phyloP scores from a whole-genome alignment of 2,888 invertebrate species.

The Rosalia funebris region DNA sequence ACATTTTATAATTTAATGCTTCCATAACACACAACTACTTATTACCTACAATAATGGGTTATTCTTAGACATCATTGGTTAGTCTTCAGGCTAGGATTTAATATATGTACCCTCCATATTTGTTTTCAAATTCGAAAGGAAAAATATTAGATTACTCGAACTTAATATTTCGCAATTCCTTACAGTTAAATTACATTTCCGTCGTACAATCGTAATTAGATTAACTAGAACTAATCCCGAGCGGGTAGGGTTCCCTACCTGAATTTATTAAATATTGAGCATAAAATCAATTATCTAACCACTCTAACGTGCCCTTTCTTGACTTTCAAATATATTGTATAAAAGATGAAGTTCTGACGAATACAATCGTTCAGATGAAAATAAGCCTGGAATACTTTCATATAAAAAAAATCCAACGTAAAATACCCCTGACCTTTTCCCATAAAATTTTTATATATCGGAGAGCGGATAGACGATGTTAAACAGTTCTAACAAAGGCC shows the following conservation, averaged over 20 bases:
- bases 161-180: neutral
- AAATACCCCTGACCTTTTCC: slow-evolving; percentile 31
- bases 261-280: slow-evolving; percentile 2
- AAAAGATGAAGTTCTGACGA: neutral
- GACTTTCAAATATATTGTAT: slow-evolving; percentile 1
- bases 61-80: no score
- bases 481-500: slow-evolving; percentile 38
- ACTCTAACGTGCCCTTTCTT: neutral
- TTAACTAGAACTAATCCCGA: neutral
- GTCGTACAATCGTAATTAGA: neutral
- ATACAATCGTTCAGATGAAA: neutral
- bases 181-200: neutral
- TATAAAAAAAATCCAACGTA: slow-evolving; percentile 25
- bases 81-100: no score
- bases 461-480: slow-evolving; percentile 27
- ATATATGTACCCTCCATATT: no score
- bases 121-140: no score
- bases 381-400: neutral
- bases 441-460: slow-evolving; percentile 38
- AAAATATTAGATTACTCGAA: no score
- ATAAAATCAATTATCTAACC: slow-evolving; percentile 1
- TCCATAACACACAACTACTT: no score
- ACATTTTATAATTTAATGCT: no score
- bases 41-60: no score
- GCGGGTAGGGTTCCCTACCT: neutral